Evolutionary conservation across 2,888 invertebrate species (phyloP).

Genomic region (Octodonta nipae): DNA sequence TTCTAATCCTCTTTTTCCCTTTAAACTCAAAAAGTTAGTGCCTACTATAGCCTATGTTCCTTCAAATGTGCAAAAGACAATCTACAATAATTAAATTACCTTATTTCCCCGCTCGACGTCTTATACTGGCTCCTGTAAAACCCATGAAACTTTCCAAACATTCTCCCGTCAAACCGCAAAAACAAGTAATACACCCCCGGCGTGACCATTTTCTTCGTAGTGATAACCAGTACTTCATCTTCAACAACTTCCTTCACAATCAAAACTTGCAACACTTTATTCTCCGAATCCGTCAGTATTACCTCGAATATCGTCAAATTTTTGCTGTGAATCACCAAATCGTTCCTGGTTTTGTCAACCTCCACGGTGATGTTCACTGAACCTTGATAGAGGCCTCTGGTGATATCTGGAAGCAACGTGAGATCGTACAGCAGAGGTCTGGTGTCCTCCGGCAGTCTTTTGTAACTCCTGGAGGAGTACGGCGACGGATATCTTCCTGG

Average conservation of each 20-base stretch:
- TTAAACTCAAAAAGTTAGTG: too few relatives aligned
- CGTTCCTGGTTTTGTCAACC: slow-evolving; percentile 23
- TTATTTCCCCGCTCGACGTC: slow-evolving; percentile 9
- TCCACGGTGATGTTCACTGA: slow-evolving; percentile 41
- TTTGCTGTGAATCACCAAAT: slow-evolving; percentile 26
- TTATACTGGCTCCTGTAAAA: slow-evolving; percentile 56
- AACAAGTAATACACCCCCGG: slow-evolving; percentile 42
- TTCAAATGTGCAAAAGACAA: too few relatives aligned
- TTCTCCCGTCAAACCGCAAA: slow-evolving; percentile 49
- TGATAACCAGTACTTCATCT: slow-evolving; percentile 25
- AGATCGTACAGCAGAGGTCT: slow-evolving; percentile 51
- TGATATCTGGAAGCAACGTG: slow-evolving; percentile 48
- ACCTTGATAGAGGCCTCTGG: slow-evolving; percentile 45
- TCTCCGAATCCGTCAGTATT: slow-evolving; percentile 14
- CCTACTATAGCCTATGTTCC: too few relatives aligned
- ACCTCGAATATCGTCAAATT: slow-evolving; percentile 24
- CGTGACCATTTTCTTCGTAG: slow-evolving; percentile 20
- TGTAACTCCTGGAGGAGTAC: slow-evolving; percentile 7
- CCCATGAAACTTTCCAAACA: slow-evolving; percentile 53
- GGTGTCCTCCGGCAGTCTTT: slow-evolving; percentile 45
- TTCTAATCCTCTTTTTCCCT: too few relatives aligned
- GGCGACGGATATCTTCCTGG: background rate
- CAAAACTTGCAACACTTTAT: slow-evolving; percentile 15
- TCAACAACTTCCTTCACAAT: slow-evolving; percentile 22
- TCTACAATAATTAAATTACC: too few relatives aligned